phyloP scores from a whole-genome alignment of 2,113 vertebrate species.

The Paramormyrops kingsleyae region DNA sequence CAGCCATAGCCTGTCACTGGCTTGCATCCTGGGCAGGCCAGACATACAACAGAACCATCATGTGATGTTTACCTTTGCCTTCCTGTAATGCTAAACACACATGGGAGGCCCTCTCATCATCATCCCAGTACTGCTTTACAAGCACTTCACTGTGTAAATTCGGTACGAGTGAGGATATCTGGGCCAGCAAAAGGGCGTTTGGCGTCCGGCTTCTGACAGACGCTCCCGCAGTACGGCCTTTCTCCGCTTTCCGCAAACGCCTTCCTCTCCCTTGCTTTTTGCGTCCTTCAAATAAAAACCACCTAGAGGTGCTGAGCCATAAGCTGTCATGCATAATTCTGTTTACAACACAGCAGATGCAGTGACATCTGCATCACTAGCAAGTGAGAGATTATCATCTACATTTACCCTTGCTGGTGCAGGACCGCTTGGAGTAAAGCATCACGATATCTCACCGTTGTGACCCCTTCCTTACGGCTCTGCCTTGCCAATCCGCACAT shows the following conservation, averaged over 20 bases:
- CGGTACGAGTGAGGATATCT: not conserved
- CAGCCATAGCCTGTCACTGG: not conserved
- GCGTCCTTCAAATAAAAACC: not conserved
- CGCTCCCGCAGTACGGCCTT: not conserved
- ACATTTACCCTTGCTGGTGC: not conserved
- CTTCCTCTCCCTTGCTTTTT: not conserved
- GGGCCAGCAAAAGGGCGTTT: not conserved
- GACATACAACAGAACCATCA: not conserved
- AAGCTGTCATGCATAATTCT: not conserved
- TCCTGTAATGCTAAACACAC: slow-evolving; percentile 9
- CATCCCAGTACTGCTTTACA: no score
- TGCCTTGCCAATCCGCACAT: not conserved
- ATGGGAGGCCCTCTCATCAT: slow-evolving; percentile 15
- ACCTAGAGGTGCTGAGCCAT: not conserved
- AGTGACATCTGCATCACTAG: not conserved
- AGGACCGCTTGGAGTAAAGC: not conserved
- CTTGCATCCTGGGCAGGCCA: not conserved
- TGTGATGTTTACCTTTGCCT: slow-evolving; percentile 17
- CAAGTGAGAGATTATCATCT: not conserved
- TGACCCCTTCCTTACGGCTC: not conserved
- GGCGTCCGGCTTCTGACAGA: not conserved
- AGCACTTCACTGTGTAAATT: not conserved
- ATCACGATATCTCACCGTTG: not conserved
- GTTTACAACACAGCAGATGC: not conserved
- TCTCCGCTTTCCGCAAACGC: not conserved